Base-by-base conservation (phyloP, 1,140 invertebrate species). In the Zaprionus davidi region DNA sequence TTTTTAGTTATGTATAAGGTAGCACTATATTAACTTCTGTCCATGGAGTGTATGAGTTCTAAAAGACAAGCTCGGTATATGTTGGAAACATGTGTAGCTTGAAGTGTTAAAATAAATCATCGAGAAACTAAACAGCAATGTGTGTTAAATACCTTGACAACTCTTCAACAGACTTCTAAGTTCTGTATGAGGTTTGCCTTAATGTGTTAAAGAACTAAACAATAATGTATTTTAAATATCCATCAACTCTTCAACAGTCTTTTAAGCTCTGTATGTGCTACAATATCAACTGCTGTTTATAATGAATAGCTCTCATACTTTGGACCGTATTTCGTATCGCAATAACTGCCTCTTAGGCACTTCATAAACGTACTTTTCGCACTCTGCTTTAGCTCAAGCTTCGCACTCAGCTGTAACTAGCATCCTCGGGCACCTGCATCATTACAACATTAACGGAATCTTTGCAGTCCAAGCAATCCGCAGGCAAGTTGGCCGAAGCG, bases 401-500 rank as follows among this genome's bases (percentile, higher is more conserved):
- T 20, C 12, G 12, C 12, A 22, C 26, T 59, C 15, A 3, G 2
- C 49, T 26, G 15, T 36, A 55, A 20, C 20, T 20, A 24, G 9
- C 11, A 22, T 15, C 4, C 28, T 6, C 20, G 2, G 11, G 4
- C 57, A 69, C 36, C 56, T 55, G 57, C 12, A 12, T 68, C 46
- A 60, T 73, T 60, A 56, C 20, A 60, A 44, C n/a, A 69, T 69
- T 69, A 60, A 46, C 65, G 28, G 56, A 59, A 34, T 55, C 44
- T 55, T 46, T 17, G 17, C 41, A 44, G 15, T 26, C 24, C 56
- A 59, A 15, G 17, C 41, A 44, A n/a, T 20, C 55, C 56, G 58
- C 38, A 28, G 17, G 17, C 15, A 49, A 46, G 15, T 20, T 58
- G 22, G 55, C 34, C 63, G 62, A 80, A 78, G 74, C 81, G 78